Evolutionary conservation across 2,888 invertebrate species (phyloP), one percentile per base, ranked within the genome.

Genomic region (Lasioglossum oenotherae): DNA sequence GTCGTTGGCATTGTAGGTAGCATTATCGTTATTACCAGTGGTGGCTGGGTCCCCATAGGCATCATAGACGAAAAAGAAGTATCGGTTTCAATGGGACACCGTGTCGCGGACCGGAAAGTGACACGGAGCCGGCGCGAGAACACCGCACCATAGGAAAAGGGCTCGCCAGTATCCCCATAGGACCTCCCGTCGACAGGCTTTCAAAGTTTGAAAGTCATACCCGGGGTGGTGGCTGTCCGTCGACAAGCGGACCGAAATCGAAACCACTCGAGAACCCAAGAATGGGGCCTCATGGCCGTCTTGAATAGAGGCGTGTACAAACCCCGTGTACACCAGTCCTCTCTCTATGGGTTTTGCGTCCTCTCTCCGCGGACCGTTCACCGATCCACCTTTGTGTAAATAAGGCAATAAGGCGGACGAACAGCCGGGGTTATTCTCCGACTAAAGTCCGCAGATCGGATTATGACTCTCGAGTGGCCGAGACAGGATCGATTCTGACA

Each of bases 191-290:
- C 90, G 94, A 89, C 87, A 87, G 86, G 87, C 92, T 92, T 92
- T 93, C 91, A 93, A 86, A 31, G 92, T 93, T 93, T 93, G 92
- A 93, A 94, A 94, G 93, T 93, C 93, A 93, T 93, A 93, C 93
- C 92, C 85, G 79, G 60, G 75, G 84, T 76, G 82, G 80, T 79
- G 85, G 75, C 46, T 85, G 78, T 72, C 38, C 81, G 83, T 81
- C 75, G 88, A 87, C 79, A 90, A 89, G 89, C 90, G 90, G 88
- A 88, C 87, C 91, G 92, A 92, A 93, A 92, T 90, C 89, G 91
- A 93, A 92, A 93, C 93, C 93, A 93, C 93, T 93, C 89, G 92
- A 92, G 89, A 89, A 82, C 44, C 84, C 53, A 87, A 88, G 90
- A 93, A 92, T 93, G 91, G 92, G 87, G 82, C 90, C 88, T 81